Evolutionary conservation across 2,888 invertebrate species (phyloP).

Genomic region (Callyntrura guangdongensis): DNA sequence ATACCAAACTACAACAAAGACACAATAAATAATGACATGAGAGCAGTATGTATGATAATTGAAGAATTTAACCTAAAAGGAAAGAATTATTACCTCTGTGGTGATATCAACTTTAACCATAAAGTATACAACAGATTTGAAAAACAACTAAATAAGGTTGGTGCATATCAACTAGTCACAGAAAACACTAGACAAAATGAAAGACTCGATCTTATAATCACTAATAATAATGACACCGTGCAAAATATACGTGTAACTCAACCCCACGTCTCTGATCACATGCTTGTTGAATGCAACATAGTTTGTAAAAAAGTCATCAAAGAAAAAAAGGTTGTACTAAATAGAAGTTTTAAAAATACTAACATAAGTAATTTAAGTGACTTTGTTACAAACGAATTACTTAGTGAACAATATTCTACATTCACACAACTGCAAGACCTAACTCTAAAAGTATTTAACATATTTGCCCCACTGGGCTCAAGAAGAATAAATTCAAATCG

Average conservation of each 20-base stretch:
- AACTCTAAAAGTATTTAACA: neutral
- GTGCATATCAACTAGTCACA: neutral
- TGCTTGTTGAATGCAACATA: neutral
- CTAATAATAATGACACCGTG: neutral
- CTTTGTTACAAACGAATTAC: neutral
- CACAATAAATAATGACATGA: neutral
- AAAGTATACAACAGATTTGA: neutral
- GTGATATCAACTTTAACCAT: constrained; percentile 32
- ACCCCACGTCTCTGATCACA: neutral
- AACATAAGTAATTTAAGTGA: too few species aligned
- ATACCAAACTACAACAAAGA: neutral
- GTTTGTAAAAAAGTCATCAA: neutral
- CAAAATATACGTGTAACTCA: neutral
- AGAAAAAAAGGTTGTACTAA: neutral
- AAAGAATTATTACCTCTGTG: neutral
- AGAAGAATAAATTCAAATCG: neutral
- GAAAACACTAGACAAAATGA: constrained; percentile 5
- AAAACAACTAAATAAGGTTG: neutral
- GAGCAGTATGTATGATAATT: neutral
- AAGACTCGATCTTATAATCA: constrained; percentile 36
- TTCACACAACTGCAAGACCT: neutral
- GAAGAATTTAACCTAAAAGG: neutral
- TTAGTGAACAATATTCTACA: neutral
- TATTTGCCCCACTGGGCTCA: neutral
- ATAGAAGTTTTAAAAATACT: neutral